phyloP scores from a whole-genome alignment of 2,113 vertebrate genomes.

The Pagrus major region DNA sequence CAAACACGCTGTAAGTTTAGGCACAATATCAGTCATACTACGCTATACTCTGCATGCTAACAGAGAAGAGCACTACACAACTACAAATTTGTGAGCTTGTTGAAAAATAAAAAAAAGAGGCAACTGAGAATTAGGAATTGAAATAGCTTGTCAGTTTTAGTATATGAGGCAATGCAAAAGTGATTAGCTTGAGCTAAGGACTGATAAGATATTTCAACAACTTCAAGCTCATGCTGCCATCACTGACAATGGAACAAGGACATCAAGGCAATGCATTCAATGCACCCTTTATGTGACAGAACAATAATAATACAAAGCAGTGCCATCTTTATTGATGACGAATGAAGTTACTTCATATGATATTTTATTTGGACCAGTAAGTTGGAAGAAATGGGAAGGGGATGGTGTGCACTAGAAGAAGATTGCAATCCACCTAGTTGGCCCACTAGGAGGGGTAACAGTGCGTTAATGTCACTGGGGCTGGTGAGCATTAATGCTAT shows the following conservation, averaged over 20 bases:
- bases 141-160: constrained; percentile 50
- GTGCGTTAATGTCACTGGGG: constrained; percentile 21
- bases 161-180: constrained; percentile 12
- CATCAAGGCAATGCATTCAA: constrained; percentile 19
- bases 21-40: constrained; percentile 67
- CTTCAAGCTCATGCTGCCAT: constrained; percentile 33
- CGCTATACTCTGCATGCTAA: constrained; percentile 51
- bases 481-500: constrained; percentile 26
- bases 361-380: constrained; percentile 47
- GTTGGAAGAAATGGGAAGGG: background rate
- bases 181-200: constrained; percentile 17
- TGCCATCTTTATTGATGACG: constrained; percentile 19
- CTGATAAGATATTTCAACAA: constrained; percentile 47
- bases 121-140: constrained; percentile 25
- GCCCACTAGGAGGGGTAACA: constrained; percentile 3
- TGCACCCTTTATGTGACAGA: constrained; percentile 15
- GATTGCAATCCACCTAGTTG: background rate
- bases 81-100: constrained; percentile 33
- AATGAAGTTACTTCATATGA: constrained; percentile 21
- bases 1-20: constrained; percentile 53
- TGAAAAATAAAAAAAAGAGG: constrained; percentile 26
- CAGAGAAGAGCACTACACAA: constrained; percentile 47
- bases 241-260: constrained; percentile 20
- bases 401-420: background rate
- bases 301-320: constrained; percentile 31